phyloP scores from a whole-genome alignment of 2,888 invertebrate genomes.

The Rhorus exstirpatorius region DNA sequence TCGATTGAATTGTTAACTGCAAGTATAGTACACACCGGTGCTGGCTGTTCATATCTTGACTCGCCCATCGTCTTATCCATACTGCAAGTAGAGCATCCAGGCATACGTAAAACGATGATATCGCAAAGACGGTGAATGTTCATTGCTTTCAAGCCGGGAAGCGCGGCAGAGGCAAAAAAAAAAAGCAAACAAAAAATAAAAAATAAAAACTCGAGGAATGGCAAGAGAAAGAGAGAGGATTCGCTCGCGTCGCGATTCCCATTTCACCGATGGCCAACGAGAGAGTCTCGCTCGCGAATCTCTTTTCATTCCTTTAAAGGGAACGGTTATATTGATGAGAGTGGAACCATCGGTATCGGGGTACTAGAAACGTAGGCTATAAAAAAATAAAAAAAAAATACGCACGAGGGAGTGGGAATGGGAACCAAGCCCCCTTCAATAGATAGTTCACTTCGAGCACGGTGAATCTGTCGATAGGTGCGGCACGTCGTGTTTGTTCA shows the following conservation, averaged over 20 bases:
- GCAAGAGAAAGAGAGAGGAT: slow-evolving; percentile 65
- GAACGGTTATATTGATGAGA: slow-evolving; percentile 43
- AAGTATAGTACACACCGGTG: too few species aligned
- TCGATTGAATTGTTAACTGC: too few species aligned
- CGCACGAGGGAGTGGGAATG: background rate
- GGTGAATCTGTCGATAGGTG: slow-evolving; percentile 41
- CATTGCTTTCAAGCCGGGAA: slow-evolving; percentile 15
- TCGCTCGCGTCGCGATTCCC: slow-evolving; percentile 60
- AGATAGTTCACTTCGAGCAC: slow-evolving; percentile 24
- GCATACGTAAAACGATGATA: slow-evolving; percentile 26
- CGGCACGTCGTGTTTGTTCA: slow-evolving; percentile 15
- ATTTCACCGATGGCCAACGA: slow-evolving; percentile 54
- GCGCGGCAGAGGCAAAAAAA: slow-evolving; percentile 1
- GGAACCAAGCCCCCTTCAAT: slow-evolving; percentile 2
- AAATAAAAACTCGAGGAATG: too few species aligned
- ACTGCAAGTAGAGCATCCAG: slow-evolving; percentile 28
- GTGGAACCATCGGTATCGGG: slow-evolving; percentile 16
- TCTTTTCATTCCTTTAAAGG: slow-evolving; percentile 64
- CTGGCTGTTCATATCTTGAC: too few species aligned
- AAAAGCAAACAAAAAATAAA: slow-evolving; percentile 27
- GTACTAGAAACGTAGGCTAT: slow-evolving; percentile 3
- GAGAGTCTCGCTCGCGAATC: slow-evolving; percentile 49
- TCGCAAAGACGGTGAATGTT: slow-evolving; percentile 64
- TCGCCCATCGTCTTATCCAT: slow-evolving; percentile 5
- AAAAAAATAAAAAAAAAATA: too few species aligned